Evolutionary conservation across 2,797 vertebrate genomes (phyloP).

Genomic region (Fratercula arctica): DNA sequence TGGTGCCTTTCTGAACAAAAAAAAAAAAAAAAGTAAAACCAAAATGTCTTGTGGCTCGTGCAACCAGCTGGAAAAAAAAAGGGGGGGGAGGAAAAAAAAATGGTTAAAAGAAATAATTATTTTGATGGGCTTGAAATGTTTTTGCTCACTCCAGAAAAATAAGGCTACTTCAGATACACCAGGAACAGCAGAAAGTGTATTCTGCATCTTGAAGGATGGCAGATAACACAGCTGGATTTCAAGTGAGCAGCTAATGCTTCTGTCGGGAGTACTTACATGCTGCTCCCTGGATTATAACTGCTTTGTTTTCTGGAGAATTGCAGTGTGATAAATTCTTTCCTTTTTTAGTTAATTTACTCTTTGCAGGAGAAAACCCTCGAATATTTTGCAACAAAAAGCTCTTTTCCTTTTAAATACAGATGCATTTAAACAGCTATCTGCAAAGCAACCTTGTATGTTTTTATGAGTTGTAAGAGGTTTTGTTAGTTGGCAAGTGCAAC

Average conservation of each 20-base stretch:
- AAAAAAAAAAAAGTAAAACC: not conserved
- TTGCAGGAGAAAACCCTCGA: not conserved
- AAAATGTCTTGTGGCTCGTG: not conserved
- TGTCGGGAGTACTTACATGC: not conserved
- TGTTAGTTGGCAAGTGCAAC: not conserved
- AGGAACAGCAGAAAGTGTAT: not conserved
- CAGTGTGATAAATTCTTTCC: not conserved
- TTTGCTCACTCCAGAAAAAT: not conserved
- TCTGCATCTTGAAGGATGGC: not conserved
- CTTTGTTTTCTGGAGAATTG: not conserved
- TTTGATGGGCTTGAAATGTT: not conserved
- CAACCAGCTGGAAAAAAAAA: not conserved
- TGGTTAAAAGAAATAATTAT: not conserved
- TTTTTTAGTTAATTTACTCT: constrained; percentile 2
- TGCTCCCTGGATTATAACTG: not conserved
- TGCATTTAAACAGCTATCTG: not conserved
- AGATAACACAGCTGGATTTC: not conserved
- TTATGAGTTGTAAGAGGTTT: not conserved
- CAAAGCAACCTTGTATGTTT: not conserved
- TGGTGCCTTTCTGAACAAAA: not conserved
- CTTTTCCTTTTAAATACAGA: not conserved
- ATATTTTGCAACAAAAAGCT: not conserved
- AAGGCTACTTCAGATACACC: not conserved
- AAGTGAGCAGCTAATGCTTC: not conserved
- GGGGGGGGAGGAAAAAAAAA: not conserved